Evolutionary conservation across 2,797 vertebrate species (phyloP).

Genomic region (Notolepis coatsorum): DNA sequence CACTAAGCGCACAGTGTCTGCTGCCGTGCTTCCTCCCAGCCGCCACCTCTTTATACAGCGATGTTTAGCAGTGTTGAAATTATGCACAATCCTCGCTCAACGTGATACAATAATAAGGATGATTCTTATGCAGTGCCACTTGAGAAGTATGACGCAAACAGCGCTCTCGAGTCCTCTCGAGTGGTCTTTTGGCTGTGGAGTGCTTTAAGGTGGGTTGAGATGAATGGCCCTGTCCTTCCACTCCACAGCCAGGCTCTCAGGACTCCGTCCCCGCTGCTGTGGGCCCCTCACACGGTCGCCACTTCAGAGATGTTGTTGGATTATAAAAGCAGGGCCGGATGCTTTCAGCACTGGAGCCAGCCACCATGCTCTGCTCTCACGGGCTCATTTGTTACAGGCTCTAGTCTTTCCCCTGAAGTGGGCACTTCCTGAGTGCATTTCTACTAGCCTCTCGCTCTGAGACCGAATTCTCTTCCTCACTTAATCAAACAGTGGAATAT

Average conservation of each 20-base stretch:
- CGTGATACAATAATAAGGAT: constrained; percentile 43
- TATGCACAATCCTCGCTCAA: constrained; percentile 11
- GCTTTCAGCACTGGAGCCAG: constrained; percentile 81
- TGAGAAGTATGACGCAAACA: constrained; percentile 74
- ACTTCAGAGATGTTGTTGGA: constrained; percentile 82
- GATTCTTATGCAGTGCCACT: constrained; percentile 63
- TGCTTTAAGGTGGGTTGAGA: constrained; percentile 69
- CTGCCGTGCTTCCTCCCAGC: background rate
- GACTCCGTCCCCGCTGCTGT: constrained; percentile 68
- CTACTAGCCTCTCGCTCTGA: constrained; percentile 66
- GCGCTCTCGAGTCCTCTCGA: constrained; percentile 67
- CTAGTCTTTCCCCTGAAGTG: constrained; percentile 76
- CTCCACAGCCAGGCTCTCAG: constrained; percentile 66
- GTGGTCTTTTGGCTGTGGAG: constrained; percentile 77
- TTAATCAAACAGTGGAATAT: constrained; percentile 79
- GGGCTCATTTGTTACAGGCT: constrained; percentile 74
- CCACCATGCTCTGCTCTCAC: constrained; percentile 74
- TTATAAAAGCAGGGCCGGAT: constrained; percentile 80
- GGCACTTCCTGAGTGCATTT: constrained; percentile 81
- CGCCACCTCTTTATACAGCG: background rate
- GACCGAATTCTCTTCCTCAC: constrained; percentile 76
- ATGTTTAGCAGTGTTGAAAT: constrained; percentile 22
- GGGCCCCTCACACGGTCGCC: constrained; percentile 71
- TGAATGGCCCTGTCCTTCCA: constrained; percentile 72
- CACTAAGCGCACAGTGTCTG: constrained; percentile 1